Conservation (phyloP, 1,140 invertebrate genomes). For the Diabrotica virgifera region DNA sequence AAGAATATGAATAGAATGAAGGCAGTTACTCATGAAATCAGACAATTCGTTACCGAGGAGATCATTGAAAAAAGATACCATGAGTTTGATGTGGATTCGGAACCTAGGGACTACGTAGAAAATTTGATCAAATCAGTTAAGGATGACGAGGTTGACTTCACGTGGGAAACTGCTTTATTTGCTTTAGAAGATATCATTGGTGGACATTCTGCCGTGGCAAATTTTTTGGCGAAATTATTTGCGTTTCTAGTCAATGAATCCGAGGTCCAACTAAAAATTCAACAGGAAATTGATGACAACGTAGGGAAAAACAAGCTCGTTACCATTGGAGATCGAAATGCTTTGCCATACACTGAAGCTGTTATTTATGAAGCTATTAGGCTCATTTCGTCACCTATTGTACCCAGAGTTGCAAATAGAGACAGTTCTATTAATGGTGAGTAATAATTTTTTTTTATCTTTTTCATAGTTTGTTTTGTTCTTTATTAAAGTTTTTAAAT, state of each 20-base stretch:
- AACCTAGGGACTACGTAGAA: constrained; percentile 69
- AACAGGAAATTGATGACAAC: constrained; percentile 62
- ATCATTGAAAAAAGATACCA: constrained; percentile 63
- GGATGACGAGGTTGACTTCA: constrained; percentile 50
- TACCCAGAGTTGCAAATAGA: constrained; percentile 82
- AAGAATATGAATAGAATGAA: constrained; percentile 64
- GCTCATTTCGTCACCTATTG: constrained; percentile 80
- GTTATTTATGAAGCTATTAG: constrained; percentile 75
- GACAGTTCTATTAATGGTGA: constrained; percentile 65
- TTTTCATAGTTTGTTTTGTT: background rate
- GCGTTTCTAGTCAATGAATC: constrained; percentile 48
- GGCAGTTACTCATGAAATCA: constrained; percentile 63
- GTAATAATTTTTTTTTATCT: background rate
- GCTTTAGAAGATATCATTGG: constrained; percentile 83
- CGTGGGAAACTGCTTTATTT: constrained; percentile 66
- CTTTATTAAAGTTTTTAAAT: background rate
- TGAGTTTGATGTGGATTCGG: constrained; percentile 53
- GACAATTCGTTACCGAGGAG: constrained; percentile 66
- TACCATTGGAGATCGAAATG: constrained; percentile 53
- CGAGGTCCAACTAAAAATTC: constrained; percentile 63
- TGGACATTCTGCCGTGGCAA: constrained; percentile 83
- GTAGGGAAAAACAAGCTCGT: constrained; percentile 31
- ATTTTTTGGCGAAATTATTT: constrained; percentile 64
- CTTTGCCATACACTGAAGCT: constrained; percentile 78
- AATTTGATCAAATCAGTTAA: constrained; percentile 58